Conservation (phyloP, 2,888 invertebrate genomes). For the Dexiosoma caninum region DNA sequence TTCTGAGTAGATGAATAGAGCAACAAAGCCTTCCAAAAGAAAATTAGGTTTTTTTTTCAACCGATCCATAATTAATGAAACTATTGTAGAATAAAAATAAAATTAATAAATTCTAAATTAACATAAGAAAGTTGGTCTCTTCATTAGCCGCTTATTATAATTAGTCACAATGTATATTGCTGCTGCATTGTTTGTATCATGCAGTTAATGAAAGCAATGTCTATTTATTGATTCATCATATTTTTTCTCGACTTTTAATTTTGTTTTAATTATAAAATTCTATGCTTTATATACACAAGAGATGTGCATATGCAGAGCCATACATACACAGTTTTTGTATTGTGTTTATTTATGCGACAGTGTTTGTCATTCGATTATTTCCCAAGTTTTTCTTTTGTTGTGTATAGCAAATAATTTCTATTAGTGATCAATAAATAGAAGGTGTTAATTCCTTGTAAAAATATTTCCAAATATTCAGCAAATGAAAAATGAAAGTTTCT, state of each 20-base stretch:
- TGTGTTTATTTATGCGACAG: neutral
- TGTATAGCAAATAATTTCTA: neutral
- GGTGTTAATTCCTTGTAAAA: constrained; percentile 44
- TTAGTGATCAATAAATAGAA: constrained; percentile 11
- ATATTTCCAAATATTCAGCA: neutral
- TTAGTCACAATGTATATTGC: no score
- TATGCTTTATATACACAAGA: no score
- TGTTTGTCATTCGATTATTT: neutral
- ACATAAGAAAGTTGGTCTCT: no score
- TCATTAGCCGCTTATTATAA: no score
- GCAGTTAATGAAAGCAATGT: neutral
- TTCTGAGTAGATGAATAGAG: no score
- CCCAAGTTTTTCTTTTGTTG: neutral
- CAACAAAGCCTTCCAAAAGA: no score
- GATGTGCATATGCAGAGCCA: no score
- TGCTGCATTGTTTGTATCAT: no score
- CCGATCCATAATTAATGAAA: no score
- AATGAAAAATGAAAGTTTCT: constrained; percentile 59
- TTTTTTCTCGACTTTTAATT: constrained; percentile 2
- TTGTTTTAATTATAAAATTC: constrained; percentile 8
- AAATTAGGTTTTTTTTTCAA: no score
- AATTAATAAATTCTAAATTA: no score
- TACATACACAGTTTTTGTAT: neutral
- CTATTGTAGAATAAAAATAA: no score
- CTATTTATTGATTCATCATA: neutral